phyloP scores from a whole-genome alignment of 1,140 invertebrate genomes.

The Drosophila lacertosa region DNA sequence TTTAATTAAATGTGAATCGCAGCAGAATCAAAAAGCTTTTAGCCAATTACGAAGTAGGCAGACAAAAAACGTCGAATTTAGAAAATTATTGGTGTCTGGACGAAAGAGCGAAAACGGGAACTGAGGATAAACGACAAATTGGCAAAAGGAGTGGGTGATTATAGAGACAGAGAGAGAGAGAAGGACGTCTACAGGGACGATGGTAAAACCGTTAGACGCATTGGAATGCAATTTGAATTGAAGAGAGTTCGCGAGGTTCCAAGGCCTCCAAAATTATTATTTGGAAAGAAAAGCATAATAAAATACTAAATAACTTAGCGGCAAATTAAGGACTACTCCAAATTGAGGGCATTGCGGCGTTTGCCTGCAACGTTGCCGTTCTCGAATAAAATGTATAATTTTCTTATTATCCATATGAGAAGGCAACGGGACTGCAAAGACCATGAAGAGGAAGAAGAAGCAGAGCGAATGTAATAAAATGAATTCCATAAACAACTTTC shows the following conservation, averaged over 20 bases:
- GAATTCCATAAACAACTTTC: slow-evolving; percentile 81
- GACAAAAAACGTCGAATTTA: slow-evolving; percentile 42
- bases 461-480: slow-evolving; percentile 66
- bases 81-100: slow-evolving; percentile 67
- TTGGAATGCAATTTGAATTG: slow-evolving; percentile 69
- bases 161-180: too few relatives aligned
- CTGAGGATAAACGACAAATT: slow-evolving; percentile 66
- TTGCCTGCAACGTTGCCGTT: slow-evolving; percentile 35
- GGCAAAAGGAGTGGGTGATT: slow-evolving; percentile 44
- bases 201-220: slow-evolving; percentile 78
- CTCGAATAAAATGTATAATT: slow-evolving; percentile 84
- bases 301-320: slow-evolving; percentile 63
- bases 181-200: slow-evolving; percentile 20
- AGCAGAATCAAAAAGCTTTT: slow-evolving; percentile 4
- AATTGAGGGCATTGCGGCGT: slow-evolving; percentile 78
- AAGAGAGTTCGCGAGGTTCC: slow-evolving; percentile 29
- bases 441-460: slow-evolving; percentile 24
- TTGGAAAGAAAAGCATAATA: slow-evolving; percentile 31
- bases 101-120: slow-evolving; percentile 1
- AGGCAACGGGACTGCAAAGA: slow-evolving; percentile 48
- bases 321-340: slow-evolving; percentile 66
- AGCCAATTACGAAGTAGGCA: slow-evolving; percentile 58
- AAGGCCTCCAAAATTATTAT: slow-evolving; percentile 55
- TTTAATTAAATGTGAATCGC: slow-evolving; percentile 59
- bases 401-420: slow-evolving; percentile 82